Evolutionary conservation across 2,797 vertebrate species (phyloP).

Genomic region (Darevskia mixta): DNA sequence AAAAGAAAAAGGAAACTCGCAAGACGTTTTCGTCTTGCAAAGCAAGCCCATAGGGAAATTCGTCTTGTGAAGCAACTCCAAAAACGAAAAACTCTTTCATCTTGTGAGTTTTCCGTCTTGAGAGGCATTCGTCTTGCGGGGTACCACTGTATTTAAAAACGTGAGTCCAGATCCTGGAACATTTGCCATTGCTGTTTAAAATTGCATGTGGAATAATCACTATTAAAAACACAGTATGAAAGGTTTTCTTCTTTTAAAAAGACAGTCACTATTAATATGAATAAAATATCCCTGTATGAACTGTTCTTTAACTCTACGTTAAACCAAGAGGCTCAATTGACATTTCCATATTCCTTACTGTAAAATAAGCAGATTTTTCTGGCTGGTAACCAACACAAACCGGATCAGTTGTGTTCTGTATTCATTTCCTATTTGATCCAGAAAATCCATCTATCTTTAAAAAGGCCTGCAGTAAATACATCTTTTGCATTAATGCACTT

Average conservation of each 20-base stretch:
- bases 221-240: not conserved
- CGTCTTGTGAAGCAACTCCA: too few relatives aligned
- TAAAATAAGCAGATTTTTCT: slow-evolving; percentile 54
- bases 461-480: slow-evolving; percentile 37
- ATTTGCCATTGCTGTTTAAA: not conserved
- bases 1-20: too few relatives aligned
- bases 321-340: not conserved
- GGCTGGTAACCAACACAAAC: slow-evolving; percentile 51
- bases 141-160: not conserved
- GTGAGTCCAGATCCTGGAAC: not conserved
- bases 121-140: too few relatives aligned
- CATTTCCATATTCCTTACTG: slow-evolving; percentile 26
- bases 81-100: too few relatives aligned
- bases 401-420: slow-evolving; percentile 52
- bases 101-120: too few relatives aligned
- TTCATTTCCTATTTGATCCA: slow-evolving; percentile 48
- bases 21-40: too few relatives aligned
- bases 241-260: not conserved
- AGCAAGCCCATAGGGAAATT: too few relatives aligned
- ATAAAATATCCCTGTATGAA: not conserved
- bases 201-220: not conserved
- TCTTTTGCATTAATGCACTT: slow-evolving; percentile 6
- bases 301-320: not conserved
- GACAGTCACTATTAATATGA: not conserved
- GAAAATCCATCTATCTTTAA: slow-evolving; percentile 10